Base-by-base conservation (phyloP, 2,797 vertebrate genomes). In the Mareca penelope region DNA sequence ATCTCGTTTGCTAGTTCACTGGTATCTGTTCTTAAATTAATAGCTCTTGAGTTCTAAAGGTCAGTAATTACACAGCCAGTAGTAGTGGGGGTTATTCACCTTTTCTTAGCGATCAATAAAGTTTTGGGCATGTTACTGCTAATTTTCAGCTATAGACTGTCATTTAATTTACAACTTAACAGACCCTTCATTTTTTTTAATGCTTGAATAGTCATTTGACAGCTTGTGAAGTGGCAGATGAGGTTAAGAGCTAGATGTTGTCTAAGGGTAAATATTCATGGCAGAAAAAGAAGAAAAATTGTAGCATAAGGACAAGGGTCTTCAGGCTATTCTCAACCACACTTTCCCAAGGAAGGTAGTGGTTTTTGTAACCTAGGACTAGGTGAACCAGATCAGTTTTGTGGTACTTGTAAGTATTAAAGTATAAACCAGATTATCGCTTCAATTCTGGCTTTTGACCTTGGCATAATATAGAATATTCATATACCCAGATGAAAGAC, bases 71-170 rank as follows among this genome's bases (percentile, higher is more conserved):
- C 91, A 95, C 63, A 95, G 93, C 88, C 88, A 94, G 85, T 61
- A 10, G 3, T 73, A 64, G 78, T 46, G 60, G 77, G 60, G 93
- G 90, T 96, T 95, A 88, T 67, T 95, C 95, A 96, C 96, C 95
- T 96, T 96, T 96, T 93, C 95, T 95, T 93, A 96, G 96, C 94
- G 93, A 96, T 96, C 95, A 96, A 95, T 96, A 95, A 96, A 91
- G 60, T 95, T 96, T 95, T 93, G 80, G 88, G 93, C 94, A 91
- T 2, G 64, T 96, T 96, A 94, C 83, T 94, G 94, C 90, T 96
- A 95, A 96, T 96, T 96, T 96, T 96, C 94, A 86, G 78, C 78
- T 93, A 80, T 90, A 95, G 88, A 94, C 85, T 95, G 90, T 89
- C 95, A 91, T 79, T 91, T 96, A 94, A 96, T 96, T 96, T 94